A percentile compares a stretch with the other conserved stretches of the same genome.
These are phyloP conservation scores for Eudyptes chrysolophus DNA, from an alignment of 2,113 vertebrate genomes.

Conservation along the genomic window DNA sequence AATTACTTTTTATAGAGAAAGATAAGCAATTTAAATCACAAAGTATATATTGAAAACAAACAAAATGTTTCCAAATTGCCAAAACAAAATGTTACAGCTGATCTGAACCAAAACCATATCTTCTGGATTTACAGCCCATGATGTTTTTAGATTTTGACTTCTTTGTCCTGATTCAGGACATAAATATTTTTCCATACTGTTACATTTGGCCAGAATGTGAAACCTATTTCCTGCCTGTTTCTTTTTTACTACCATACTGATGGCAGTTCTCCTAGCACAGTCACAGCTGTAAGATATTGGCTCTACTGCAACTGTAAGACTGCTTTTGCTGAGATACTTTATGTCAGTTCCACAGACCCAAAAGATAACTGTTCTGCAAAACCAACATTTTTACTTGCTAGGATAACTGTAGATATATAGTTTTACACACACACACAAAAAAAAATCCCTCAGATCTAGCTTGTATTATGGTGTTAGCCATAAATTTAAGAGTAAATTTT, in stretches of 20 bases:
- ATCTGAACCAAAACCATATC: constrained; percentile 22
- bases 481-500: not conserved
- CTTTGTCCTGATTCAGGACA: constrained; percentile 38
- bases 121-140: constrained; percentile 19
- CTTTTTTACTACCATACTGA: constrained; percentile 57
- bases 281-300: constrained; percentile 60
- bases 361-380: constrained; percentile 46
- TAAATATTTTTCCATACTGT: constrained; percentile 64
- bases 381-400: not conserved
- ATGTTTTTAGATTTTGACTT: constrained; percentile 55
- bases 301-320: not conserved
- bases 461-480: not conserved
- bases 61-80: constrained; percentile 12
- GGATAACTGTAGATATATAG: not conserved
- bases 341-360: not conserved
- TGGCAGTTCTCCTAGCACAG: constrained; percentile 45
- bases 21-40: not conserved
- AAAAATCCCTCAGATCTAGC: not conserved
- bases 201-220: constrained; percentile 50
- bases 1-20: not conserved
- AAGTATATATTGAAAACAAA: not conserved
- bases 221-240: constrained; percentile 59
- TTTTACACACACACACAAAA: not conserved
- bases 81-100: constrained; percentile 14
- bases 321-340: constrained; percentile 33